Evolutionary conservation across 1,140 invertebrate genomes (phyloP).

Genomic region (Drosophila suzukii): DNA sequence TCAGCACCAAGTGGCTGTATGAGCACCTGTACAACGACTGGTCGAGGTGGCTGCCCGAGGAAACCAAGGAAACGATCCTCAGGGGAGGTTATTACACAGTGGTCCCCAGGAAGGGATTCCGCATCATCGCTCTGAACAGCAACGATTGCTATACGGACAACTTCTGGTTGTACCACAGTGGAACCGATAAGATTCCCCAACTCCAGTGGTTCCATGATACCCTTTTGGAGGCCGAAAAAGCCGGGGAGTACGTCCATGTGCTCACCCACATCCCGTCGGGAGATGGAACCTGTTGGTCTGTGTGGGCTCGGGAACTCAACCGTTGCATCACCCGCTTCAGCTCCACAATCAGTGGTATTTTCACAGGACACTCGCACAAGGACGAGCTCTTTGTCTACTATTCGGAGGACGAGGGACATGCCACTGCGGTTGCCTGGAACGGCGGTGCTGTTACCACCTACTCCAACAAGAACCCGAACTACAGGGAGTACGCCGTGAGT

Average conservation of each 20-base stretch:
- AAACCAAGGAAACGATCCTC: slow-evolving; percentile 87
- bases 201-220: slow-evolving; percentile 91
- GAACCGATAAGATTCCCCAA: slow-evolving; percentile 85
- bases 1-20: slow-evolving; percentile 90
- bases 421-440: slow-evolving; percentile 91
- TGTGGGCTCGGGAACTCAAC: slow-evolving; percentile 88
- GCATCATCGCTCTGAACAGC: slow-evolving; percentile 90
- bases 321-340: slow-evolving; percentile 88
- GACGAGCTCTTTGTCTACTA: slow-evolving; percentile 91
- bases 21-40: slow-evolving; percentile 88
- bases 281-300: slow-evolving; percentile 87
- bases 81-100: slow-evolving; percentile 90
- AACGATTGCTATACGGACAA: slow-evolving; percentile 90
- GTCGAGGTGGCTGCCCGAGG: slow-evolving; percentile 88
- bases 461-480: slow-evolving; percentile 91
- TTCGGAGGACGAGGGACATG: slow-evolving; percentile 84
- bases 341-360: slow-evolving; percentile 90
- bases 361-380: slow-evolving; percentile 92
- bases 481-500: slow-evolving; percentile 90
- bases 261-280: slow-evolving; percentile 93
- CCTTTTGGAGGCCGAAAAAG: slow-evolving; percentile 89
- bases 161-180: slow-evolving; percentile 87
- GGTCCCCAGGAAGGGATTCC: slow-evolving; percentile 87
- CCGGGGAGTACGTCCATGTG: slow-evolving; percentile 91
- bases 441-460: slow-evolving; percentile 90